Conservation (phyloP, 2,888 invertebrate genomes). For the Xestia rhomboidea region DNA sequence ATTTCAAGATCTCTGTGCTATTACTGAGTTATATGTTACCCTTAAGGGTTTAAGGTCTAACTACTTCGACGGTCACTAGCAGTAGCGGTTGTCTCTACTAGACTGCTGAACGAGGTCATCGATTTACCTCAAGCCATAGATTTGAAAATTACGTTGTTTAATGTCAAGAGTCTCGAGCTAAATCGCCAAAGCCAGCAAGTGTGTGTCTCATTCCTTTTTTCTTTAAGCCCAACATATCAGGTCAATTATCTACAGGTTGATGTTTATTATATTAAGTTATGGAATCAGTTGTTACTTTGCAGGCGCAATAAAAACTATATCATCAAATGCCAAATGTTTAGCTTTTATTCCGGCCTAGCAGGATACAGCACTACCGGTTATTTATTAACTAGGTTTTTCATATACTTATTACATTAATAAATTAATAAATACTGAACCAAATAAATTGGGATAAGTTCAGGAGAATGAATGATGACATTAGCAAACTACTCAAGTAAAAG, state of each 20-base stretch:
- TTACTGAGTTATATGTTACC: not conserved
- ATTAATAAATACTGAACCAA: too few species aligned
- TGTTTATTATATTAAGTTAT: not conserved
- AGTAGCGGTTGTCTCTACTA: not conserved
- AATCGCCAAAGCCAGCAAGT: not conserved
- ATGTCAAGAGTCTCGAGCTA: not conserved
- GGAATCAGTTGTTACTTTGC: too few species aligned
- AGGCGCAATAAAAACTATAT: too few species aligned
- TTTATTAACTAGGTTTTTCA: too few species aligned
- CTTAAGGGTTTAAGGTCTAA: not conserved
- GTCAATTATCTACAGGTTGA: constrained; percentile 5
- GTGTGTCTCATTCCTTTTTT: not conserved
- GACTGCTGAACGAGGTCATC: not conserved
- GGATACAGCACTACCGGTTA: too few species aligned
- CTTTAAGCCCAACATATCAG: not conserved
- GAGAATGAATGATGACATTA: too few species aligned
- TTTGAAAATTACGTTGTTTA: not conserved
- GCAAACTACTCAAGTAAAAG: too few species aligned
- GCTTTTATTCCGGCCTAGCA: too few species aligned
- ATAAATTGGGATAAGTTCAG: too few species aligned
- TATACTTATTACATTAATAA: too few species aligned
- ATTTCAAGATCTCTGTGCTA: too few species aligned
- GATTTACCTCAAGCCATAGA: not conserved
- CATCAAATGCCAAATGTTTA: too few species aligned
- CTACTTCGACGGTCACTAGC: not conserved